phyloP scores from a whole-genome alignment of 2,113 vertebrate genomes.

The Pteruthius melanotis region DNA sequence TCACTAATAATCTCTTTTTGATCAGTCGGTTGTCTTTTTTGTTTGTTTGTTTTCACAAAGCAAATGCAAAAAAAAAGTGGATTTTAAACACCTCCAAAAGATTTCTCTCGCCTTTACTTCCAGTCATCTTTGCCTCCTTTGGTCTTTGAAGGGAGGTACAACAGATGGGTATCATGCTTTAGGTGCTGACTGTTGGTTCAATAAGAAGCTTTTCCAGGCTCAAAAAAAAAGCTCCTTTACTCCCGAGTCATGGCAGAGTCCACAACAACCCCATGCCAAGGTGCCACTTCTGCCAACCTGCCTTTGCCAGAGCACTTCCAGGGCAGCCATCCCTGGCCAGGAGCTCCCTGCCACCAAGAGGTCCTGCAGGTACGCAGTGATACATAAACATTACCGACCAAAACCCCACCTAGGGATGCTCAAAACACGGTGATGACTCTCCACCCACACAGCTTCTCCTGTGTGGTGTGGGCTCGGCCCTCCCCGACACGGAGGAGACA shows the following conservation, averaged over 20 bases:
- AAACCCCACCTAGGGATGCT: conserved; percentile 12
- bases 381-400: neutral
- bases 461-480: neutral
- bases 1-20: conserved; percentile 58
- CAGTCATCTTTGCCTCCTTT: neutral
- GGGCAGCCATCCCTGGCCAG: neutral
- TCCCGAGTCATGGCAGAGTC: neutral
- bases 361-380: neutral
- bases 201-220: neutral
- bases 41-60: conserved; percentile 1
- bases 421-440: neutral
- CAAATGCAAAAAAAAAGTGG: neutral
- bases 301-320: neutral
- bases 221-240: neutral
- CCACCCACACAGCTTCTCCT: neutral
- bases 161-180: neutral
- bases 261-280: neutral
- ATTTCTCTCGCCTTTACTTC: neutral
- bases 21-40: neutral
- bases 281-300: neutral
- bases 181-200: neutral
- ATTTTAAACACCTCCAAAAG: conserved; percentile 11
- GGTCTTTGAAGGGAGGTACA: neutral
- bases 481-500: neutral
- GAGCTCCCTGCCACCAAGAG: neutral